Base-by-base conservation (phyloP, 1,140 invertebrate genomes). In the Lepidostoma basale region DNA sequence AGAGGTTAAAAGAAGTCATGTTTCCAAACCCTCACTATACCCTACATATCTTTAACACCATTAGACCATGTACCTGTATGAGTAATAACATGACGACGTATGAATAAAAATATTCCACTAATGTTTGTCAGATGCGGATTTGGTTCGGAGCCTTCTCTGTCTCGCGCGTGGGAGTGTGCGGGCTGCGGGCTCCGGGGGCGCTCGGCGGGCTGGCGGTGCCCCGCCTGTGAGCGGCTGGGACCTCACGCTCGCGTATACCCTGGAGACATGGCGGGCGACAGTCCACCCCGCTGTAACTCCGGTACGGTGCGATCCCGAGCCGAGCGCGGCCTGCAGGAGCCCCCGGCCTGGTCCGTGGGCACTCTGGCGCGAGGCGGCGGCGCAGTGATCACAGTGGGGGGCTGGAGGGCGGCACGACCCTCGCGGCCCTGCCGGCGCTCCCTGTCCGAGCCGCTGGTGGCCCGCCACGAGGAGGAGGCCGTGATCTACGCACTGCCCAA, bases 391-490 rank as follows among this genome's bases (percentile, higher is more conserved):
- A 83, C 81, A 0, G 79, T 81, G 3, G 78, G 78, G 0, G 79
- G 81, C 67, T 82, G 79, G 81, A 78, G 75, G 76, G 25, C 3
- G 14, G 33, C 82, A 12, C 80, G 82, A 56, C 79, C 80, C 6
- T 75, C 77, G 64, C 83, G 78, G 20, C 81, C 87, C 14, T 89
- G 88, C 67, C 78, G 87, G 67, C 75, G 88, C 72, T 89, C 88
- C 0, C 88, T 89, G 47, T 89, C 88, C 0, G 88, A 89, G 60
- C 83, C 84, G 45, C 79, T 69, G 79, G 5, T 60, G 64, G 64
- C 76, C 78, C 28, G 81, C 82, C 54, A 69, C 33, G 68, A 73
- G 52, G 67, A 64, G 18, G 81, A 82, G 67, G 82, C 81, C 3
- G 82, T 84, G 0, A 84, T 84, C 39, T 84, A 84, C 64, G 82